Base-by-base conservation (phyloP, 2,113 vertebrate species). In the Burhinus bistriatus region DNA sequence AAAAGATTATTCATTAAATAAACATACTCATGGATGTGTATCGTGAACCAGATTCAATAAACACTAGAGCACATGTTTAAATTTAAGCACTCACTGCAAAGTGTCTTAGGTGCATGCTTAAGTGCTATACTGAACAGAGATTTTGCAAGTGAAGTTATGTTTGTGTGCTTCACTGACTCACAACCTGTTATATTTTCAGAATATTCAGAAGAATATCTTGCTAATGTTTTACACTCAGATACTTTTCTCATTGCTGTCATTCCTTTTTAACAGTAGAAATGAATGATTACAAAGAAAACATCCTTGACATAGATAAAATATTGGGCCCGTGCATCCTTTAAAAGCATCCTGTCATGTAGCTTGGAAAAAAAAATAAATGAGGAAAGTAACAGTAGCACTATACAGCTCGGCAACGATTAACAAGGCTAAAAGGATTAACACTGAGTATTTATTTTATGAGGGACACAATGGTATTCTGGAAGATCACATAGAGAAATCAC, bases 341-440 rank as follows among this genome's bases (percentile, higher is more conserved):
- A 70, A 89, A 84, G n/a, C 12, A 77, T 51, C 64, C 21, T 84
- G 18, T 68, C 17, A 15, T 47, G 22, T 17, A 52, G 9, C 59
- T 81, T 55, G 15, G 15, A 23, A 55, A 76, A 87, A 85, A 42
- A 71, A 32, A 9, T 59, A 80, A 88, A 77, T 26, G 3, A 32
- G 32, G 36, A 73, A 9, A 65, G 62, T 69, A 90, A 83, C 10
- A 79, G 38, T 62, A 89, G 29, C 26, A 38, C 30, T 64, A 21
- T 16, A 55, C 25, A 82, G 49, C 38, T 89, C 38, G 89, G 70
- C 69, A 85, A 27, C 1, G 12, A 84, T 83, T 96, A 94, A 92
- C 17, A 92, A 78, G 40, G 16, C 59, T 97, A 96, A 94, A 96
- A 88, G 77, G 93, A 95, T 96, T 97, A 94, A 70, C 8, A n/a